A percentile compares a stretch with the other conserved stretches of the same genome.
These are phyloP conservation scores for Tetanocera ferruginea DNA, from an alignment of 2,888 invertebrate species.

Conservation along the genomic window DNA sequence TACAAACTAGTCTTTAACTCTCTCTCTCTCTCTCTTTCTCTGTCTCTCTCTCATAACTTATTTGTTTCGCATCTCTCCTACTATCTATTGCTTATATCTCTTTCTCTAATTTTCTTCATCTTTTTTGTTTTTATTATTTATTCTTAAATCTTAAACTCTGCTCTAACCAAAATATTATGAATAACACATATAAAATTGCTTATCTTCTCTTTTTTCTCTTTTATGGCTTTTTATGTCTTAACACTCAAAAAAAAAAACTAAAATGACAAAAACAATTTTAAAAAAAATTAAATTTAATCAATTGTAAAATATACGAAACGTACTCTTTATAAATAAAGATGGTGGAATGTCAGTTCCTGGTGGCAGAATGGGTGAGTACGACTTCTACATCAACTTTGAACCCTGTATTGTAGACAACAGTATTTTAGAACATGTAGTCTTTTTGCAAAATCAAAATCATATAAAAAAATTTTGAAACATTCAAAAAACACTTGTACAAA, in stretches of 20 bases:
- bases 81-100: background rate
- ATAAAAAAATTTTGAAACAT: background rate
- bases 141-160: background rate
- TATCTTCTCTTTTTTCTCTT: constrained; percentile 34
- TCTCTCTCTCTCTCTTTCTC: too few species aligned
- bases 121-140: background rate
- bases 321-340: constrained; percentile 53
- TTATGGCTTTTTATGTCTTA: constrained; percentile 44
- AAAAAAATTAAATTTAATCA: constrained; percentile 48
- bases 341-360: constrained; percentile 67
- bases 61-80: background rate
- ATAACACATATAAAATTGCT: constrained; percentile 29
- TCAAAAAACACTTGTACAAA: background rate
- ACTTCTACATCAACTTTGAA: background rate
- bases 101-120: background rate
- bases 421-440: background rate
- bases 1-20: too few species aligned
- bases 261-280: constrained; percentile 30
- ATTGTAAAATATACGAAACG: constrained; percentile 40
- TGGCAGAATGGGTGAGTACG: constrained; percentile 69
- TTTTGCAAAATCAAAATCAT: background rate
- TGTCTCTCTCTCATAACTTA: background rate
- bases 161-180: constrained; percentile 30
- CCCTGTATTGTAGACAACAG: background rate
- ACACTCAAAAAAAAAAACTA: constrained; percentile 31